phyloP scores from a whole-genome alignment of 2,888 invertebrate genomes.

The Platynereis dumerilii region DNA sequence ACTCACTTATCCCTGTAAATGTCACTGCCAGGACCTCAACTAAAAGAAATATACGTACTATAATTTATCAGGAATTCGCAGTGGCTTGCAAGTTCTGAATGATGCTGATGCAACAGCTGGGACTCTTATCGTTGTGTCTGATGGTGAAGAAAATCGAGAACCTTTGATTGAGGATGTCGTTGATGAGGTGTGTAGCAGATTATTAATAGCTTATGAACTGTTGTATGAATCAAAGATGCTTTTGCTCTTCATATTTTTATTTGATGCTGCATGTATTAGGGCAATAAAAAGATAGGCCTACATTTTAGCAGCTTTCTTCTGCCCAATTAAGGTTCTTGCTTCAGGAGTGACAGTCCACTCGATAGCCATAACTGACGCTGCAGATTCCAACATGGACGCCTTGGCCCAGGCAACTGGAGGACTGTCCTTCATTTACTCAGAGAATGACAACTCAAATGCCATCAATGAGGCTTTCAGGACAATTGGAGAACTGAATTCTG shows the following conservation, averaged over 20 bases:
- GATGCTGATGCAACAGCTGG: constrained; percentile 1
- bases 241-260: too few relatives aligned
- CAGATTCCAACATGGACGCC: constrained; percentile 31
- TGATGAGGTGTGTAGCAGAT: constrained; percentile 24
- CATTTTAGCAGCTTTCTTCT: too few relatives aligned
- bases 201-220: too few relatives aligned
- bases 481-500: constrained; percentile 27
- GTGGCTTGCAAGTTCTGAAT: too few relatives aligned
- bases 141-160: constrained; percentile 20
- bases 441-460: constrained; percentile 31
- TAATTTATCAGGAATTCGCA: too few relatives aligned
- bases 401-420: constrained; percentile 41
- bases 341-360: constrained; percentile 33
- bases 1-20: too few relatives aligned
- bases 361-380: constrained; percentile 38
- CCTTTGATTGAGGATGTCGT: constrained; percentile 21
- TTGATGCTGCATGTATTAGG: too few relatives aligned
- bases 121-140: constrained; percentile 25
- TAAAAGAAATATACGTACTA: too few relatives aligned
- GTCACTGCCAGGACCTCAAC: too few relatives aligned
- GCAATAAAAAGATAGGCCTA: too few relatives aligned
- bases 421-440: constrained; percentile 34
- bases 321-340: constrained; percentile 18
- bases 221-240: too few relatives aligned
- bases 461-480: constrained; percentile 35